These are phyloP conservation scores for Andrena hattorfiana DNA, from an alignment of 2,888 invertebrate species.

Conservation along the genomic window DNA sequence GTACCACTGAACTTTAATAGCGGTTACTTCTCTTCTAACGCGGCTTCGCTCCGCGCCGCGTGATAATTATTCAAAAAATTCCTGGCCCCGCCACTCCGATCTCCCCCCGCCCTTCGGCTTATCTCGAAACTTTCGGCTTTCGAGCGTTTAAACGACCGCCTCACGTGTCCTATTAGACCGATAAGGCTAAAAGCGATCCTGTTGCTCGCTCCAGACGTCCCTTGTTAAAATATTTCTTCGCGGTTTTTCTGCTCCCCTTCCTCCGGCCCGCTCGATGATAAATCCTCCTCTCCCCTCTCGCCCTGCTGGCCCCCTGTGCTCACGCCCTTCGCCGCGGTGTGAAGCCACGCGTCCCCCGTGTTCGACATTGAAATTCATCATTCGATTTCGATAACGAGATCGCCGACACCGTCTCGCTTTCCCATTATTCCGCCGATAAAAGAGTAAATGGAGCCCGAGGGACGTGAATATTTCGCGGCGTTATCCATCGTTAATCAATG, in stretches of 20 bases:
- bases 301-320: neutral
- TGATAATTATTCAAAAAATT: conserved; percentile 70
- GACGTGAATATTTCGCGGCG: conserved; percentile 1
- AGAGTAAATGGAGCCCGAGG: conserved; percentile 1
- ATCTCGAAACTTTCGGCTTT: conserved; percentile 55
- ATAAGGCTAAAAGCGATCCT: conserved; percentile 72
- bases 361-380: conserved; percentile 40
- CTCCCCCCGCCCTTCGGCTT: conserved; percentile 36
- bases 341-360: neutral
- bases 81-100: conserved; percentile 33
- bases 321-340: conserved; percentile 10
- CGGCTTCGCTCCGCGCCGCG: neutral
- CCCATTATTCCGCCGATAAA: conserved; percentile 28
- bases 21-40: neutral
- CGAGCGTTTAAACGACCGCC: conserved; percentile 55
- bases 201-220: conserved; percentile 47
- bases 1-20: conserved; percentile 38
- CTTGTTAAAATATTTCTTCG: conserved; percentile 52
- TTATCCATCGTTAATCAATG: conserved; percentile 57
- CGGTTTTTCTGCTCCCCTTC: conserved; percentile 52
- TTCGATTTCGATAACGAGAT: conserved; percentile 44
- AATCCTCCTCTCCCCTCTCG: conserved; percentile 24
- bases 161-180: conserved; percentile 66
- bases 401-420: conserved; percentile 15
- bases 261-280: conserved; percentile 36